Base-by-base conservation (phyloP, 1,140 invertebrate genomes). In the Nylanderia fulva region DNA sequence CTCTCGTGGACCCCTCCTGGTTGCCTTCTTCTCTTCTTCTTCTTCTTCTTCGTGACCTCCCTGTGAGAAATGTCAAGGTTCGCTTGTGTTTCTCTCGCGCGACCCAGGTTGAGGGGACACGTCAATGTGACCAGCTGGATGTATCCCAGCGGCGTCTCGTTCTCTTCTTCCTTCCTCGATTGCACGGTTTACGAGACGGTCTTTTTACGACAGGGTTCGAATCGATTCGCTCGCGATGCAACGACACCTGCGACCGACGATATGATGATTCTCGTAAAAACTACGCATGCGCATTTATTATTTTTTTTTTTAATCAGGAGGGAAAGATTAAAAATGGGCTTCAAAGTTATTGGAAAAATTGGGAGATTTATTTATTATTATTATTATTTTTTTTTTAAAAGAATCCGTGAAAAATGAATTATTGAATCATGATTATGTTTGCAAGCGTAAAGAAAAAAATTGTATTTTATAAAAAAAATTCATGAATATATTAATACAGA, bases 61-160 rank as follows among this genome's bases (percentile, higher is more conserved):
- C 27, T 39, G 21, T 24, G 72, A 60, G 45, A 82, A 88, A 88
- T 85, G 87, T 88, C 86, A 76, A 45, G 83, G 68, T 87, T 87
- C 86, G 45, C 58, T 69, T 39, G 71, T 15, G 15, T 5, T 48
- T 48, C 45, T 48, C 45, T 60, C 60, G 56, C 66, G 60, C 72
- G 21, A 15, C 33, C 33, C 18, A 13, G 39, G 18, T 39, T 24
- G 58, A 39, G 56, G 36, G 61, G 61, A 42, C 54, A 13, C 54
- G 15, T 60, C 77, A 36, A 82, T 58, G 45, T 48, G 3, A 48
- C 3, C 13, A 24, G 24, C 56, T 29, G 80, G 24, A 66, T 52
- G 61, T 77, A 13, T 68, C 29, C 75, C 39, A 56, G 24, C 29
- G 54, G 52, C 33, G 18, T 71, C 52, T 60, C 15, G 0, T n/a